These are phyloP conservation scores for Aromia moschata DNA, from an alignment of 2,888 invertebrate genomes.

Conservation along the genomic window DNA sequence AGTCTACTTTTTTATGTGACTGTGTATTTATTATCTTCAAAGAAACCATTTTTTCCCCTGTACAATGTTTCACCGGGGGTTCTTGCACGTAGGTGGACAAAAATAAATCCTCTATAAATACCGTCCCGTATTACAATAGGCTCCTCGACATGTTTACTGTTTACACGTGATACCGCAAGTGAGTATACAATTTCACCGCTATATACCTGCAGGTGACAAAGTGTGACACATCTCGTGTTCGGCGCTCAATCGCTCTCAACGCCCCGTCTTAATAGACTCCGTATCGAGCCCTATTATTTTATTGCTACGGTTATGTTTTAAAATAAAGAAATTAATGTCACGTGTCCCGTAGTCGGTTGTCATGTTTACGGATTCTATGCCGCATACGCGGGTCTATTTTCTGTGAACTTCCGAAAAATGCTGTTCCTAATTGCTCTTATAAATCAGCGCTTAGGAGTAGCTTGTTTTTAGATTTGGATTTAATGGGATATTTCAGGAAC, in stretches of 20 bases:
- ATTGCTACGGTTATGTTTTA: background rate
- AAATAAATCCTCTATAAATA: conserved; percentile 19
- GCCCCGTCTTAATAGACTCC: background rate
- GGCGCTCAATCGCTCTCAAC: background rate
- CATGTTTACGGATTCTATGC: conserved; percentile 13
- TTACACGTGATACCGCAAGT: conserved; percentile 16
- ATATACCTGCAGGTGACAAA: conserved; percentile 18
- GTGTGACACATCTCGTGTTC: conserved; percentile 7
- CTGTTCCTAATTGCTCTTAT: background rate
- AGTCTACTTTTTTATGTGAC: no score
- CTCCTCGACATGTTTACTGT: conserved; percentile 15
- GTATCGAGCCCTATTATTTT: background rate
- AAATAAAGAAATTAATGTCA: background rate
- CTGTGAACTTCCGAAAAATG: conserved; percentile 16
- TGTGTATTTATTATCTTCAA: no score
- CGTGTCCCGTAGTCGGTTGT: conserved; percentile 6
- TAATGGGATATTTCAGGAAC: conserved; percentile 6
- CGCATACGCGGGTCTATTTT: conserved; percentile 3
- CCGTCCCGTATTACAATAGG: conserved; percentile 7
- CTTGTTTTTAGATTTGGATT: conserved; percentile 7
- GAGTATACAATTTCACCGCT: conserved; percentile 8
- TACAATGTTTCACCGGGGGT: no score
- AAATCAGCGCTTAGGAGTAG: conserved; percentile 3
- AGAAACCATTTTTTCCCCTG: no score
- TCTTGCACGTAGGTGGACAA: background rate